Evolutionary conservation across 2,888 invertebrate species (phyloP).

Genomic region (Thera britannica): DNA sequence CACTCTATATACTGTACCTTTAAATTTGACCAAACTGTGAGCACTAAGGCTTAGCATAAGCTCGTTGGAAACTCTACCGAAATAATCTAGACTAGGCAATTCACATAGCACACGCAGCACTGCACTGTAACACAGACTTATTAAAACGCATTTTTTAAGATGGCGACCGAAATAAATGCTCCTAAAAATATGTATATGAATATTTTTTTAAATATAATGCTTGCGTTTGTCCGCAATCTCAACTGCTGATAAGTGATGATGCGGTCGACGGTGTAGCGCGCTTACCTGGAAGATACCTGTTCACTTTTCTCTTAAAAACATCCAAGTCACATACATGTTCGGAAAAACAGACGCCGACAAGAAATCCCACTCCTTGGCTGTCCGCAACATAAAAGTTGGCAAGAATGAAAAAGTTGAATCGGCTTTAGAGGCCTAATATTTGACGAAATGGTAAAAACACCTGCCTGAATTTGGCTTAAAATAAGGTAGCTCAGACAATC

Average conservation of each 20-base stretch:
- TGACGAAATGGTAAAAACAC: not conserved
- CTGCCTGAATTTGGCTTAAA: not conserved
- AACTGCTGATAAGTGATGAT: too few species aligned
- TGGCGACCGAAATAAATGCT: conserved; percentile 25
- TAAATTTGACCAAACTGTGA: conserved; percentile 22
- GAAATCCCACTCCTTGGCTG: too few species aligned
- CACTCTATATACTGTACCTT: conserved; percentile 13
- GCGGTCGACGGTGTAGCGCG: too few species aligned
- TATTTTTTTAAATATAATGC: too few species aligned
- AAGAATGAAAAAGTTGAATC: too few species aligned
- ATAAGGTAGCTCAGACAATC: conserved; percentile 1
- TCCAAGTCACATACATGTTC: too few species aligned
- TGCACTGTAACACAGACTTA: conserved; percentile 33
- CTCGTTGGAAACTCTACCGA: conserved; percentile 15
- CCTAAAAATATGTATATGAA: too few species aligned
- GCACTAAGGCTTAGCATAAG: conserved; percentile 33
- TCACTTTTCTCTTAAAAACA: too few species aligned
- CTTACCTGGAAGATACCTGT: too few species aligned
- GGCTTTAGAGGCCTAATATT: not conserved
- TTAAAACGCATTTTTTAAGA: conserved; percentile 10
- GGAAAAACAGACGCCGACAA: too few species aligned
- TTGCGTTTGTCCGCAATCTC: too few species aligned
- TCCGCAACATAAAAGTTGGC: too few species aligned
- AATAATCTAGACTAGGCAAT: conserved; percentile 28
- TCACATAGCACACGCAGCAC: conserved; percentile 35